A percentile compares a stretch with the other conserved stretches of the same genome.
Evolutionary conservation across 2,113 vertebrate genomes (phyloP).

Genomic region (Sisor rabdophorus): DNA sequence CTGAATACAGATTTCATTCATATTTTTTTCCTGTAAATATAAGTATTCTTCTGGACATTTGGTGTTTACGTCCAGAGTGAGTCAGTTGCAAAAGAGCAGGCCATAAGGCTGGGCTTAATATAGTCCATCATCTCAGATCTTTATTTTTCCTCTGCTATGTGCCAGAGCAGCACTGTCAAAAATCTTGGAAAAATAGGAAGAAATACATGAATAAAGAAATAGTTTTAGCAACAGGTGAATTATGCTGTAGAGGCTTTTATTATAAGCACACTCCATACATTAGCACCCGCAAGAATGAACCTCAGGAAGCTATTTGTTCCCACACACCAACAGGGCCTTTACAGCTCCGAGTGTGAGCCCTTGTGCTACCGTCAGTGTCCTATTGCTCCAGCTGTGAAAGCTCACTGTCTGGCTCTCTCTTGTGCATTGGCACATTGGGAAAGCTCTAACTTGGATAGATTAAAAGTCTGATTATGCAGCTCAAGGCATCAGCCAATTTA

Average conservation of each 20-base stretch:
- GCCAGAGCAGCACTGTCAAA: constrained; percentile 44
- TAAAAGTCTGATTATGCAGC: constrained; percentile 26
- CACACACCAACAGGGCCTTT: constrained; percentile 43
- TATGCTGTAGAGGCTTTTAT: constrained; percentile 48
- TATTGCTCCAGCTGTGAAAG: constrained; percentile 31
- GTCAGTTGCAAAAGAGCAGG: constrained; percentile 42
- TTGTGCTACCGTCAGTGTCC: constrained; percentile 31
- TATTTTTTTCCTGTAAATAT: constrained; percentile 8
- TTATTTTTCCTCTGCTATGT: constrained; percentile 31
- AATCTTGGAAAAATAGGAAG: constrained; percentile 46
- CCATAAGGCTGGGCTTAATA: constrained; percentile 33
- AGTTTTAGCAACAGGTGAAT: constrained; percentile 44
- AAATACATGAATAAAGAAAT: constrained; percentile 48
- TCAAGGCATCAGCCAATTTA: constrained; percentile 5
- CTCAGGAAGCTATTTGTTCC: constrained; percentile 48
- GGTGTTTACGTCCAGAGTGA: constrained; percentile 30
- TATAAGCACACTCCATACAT: constrained; percentile 49
- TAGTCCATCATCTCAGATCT: constrained; percentile 36
- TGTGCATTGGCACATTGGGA: constrained; percentile 20
- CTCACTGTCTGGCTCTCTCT: constrained; percentile 28
- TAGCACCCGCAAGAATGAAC: constrained; percentile 51
- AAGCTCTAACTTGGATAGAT: constrained; percentile 19
- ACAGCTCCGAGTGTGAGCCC: constrained; percentile 44
- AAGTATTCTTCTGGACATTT: constrained; percentile 9
- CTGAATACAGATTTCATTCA: background rate